Conservation (phyloP, 1,140 invertebrate genomes). For the Philotrypesis tridentata region DNA sequence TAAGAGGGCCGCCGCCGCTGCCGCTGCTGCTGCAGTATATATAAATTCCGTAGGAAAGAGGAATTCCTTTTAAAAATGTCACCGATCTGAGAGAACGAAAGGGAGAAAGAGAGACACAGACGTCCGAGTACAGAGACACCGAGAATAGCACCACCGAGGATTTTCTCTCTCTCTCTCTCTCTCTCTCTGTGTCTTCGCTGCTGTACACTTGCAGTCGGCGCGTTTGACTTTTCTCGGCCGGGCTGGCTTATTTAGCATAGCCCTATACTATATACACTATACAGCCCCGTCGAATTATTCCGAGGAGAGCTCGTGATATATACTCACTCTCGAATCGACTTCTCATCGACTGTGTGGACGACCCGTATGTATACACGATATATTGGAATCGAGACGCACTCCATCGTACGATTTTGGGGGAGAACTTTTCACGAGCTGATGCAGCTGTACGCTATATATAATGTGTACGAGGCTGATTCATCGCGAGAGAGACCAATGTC, state of each 20-base stretch:
- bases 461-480: neutral
- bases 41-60: constrained; percentile 17
- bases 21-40: neutral
- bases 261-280: no score
- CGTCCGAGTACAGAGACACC: neutral
- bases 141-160: neutral
- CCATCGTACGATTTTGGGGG: no score
- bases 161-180: neutral
- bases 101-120: neutral
- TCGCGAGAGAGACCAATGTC: neutral
- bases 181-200: no score
- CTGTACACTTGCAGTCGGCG: neutral
- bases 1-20: neutral
- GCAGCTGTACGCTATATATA: no score
- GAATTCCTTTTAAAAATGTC: constrained; percentile 16
- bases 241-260: neutral
- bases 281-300: no score
- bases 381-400: no score
- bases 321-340: no score
- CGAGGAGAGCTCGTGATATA: no score
- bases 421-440: no score
- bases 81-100: neutral
- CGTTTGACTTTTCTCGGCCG: neutral
- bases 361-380: no score
- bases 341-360: no score